Percentiles rank a stretch among this genome's conserved stretches.
These are phyloP conservation scores for Nemurella pictetii DNA, from an alignment of 2,888 invertebrate species.

Conservation along the genomic window DNA sequence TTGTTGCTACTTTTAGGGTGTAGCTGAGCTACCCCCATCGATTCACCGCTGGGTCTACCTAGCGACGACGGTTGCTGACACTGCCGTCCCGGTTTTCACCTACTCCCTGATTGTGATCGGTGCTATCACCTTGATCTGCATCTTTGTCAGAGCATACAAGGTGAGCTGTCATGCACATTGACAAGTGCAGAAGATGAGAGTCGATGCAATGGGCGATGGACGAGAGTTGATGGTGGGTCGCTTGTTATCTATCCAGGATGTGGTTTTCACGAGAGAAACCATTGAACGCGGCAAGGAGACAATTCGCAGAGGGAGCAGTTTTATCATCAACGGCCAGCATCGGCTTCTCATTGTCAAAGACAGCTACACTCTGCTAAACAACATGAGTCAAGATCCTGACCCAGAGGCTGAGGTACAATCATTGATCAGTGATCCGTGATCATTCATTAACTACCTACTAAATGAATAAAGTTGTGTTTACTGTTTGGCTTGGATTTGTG, in stretches of 20 bases:
- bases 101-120: conserved; percentile 75
- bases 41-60: conserved; percentile 81
- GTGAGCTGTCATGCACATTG: too few species aligned
- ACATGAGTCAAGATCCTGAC: conserved; percentile 44
- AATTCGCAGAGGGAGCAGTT: conserved; percentile 43
- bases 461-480: too few species aligned
- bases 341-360: conserved; percentile 62
- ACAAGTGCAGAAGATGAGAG: too few species aligned
- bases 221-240: too few species aligned
- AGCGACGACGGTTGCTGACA: conserved; percentile 75
- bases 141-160: conserved; percentile 75
- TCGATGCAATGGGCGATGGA: too few species aligned
- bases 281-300: conserved; percentile 72
- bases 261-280: conserved; percentile 69
- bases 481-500: too few species aligned
- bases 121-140: conserved; percentile 58
- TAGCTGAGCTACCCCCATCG: conserved; percentile 76
- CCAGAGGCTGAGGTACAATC: conserved; percentile 34
- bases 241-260: conserved; percentile 50
- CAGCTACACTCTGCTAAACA: conserved; percentile 57
- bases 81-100: conserved; percentile 68
- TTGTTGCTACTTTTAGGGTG: too few species aligned
- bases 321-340: conserved; percentile 56
- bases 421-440: not conserved
- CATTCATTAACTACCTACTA: too few species aligned